Percentiles rank a stretch among this genome's conserved stretches.
phyloP scores from a whole-genome alignment of 2,888 invertebrate genomes.

The Aleiodes alternator region DNA sequence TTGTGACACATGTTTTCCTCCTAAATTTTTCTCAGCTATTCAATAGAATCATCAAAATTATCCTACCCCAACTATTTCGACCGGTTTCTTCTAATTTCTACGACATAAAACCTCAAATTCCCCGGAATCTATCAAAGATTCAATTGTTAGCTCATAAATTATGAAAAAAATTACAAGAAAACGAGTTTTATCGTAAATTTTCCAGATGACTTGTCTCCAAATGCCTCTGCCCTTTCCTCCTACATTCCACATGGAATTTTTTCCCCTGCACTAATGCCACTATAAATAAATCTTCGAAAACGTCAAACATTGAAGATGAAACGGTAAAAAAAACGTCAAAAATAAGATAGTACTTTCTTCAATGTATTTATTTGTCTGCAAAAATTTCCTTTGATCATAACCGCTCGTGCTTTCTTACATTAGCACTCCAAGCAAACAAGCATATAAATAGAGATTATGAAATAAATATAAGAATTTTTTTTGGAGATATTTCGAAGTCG shows the following conservation, averaged over 20 bases:
- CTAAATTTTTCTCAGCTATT: too few species aligned
- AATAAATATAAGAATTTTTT: slow-evolving; percentile 1
- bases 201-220: too few species aligned
- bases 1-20: too few species aligned
- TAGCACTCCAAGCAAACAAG: slow-evolving; percentile 11
- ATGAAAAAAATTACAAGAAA: background rate
- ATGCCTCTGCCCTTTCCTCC: too few species aligned
- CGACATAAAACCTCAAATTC: too few species aligned
- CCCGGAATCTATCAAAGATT: too few species aligned
- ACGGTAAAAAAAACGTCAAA: background rate
- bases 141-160: background rate
- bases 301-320: background rate
- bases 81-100: too few species aligned
- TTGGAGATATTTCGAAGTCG: background rate
- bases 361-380: slow-evolving; percentile 21
- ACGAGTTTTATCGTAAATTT: too few species aligned
- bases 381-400: slow-evolving; percentile 11
- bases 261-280: too few species aligned
- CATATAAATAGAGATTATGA: slow-evolving; percentile 18
- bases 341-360: background rate
- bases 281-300: background rate
- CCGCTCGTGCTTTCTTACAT: slow-evolving; percentile 10
- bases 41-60: too few species aligned
- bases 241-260: too few species aligned
- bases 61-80: too few species aligned